Conservation (phyloP, 2,888 invertebrate species). For the Lymantria monacha region DNA sequence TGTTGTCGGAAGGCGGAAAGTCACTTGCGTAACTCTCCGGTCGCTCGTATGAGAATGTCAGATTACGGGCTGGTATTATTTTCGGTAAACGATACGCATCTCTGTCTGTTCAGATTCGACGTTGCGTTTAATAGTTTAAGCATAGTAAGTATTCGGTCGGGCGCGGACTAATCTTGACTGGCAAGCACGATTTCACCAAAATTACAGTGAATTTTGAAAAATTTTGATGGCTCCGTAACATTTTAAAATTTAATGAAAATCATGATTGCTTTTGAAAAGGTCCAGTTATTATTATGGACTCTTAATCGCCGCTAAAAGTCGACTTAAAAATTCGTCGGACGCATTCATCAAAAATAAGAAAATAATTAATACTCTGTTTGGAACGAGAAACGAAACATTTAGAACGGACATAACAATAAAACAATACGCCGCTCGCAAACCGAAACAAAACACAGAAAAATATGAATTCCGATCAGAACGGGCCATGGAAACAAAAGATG, state of each 20-base stretch:
- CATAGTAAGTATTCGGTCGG: constrained; percentile 53
- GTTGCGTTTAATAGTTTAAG: constrained; percentile 72
- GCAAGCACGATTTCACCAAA: constrained; percentile 53
- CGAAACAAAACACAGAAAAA: constrained; percentile 82
- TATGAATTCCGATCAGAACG: constrained; percentile 80
- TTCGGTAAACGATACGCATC: constrained; percentile 76
- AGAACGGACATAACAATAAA: constrained; percentile 74
- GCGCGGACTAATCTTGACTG: constrained; percentile 63
- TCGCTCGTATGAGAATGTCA: constrained; percentile 63
- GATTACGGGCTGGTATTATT: constrained; percentile 72
- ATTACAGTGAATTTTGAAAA: constrained; percentile 40
- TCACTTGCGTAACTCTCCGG: constrained; percentile 60
- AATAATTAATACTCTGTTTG: constrained; percentile 77
- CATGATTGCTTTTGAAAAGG: constrained; percentile 60
- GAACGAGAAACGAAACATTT: constrained; percentile 66
- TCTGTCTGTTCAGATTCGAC: constrained; percentile 63
- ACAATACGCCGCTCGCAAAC: constrained; percentile 72
- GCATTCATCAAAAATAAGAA: constrained; percentile 78
- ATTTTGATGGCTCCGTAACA: constrained; percentile 17
- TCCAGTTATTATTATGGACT: constrained; percentile 54
- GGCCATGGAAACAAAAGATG: constrained; percentile 79
- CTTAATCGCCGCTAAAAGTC: constrained; percentile 53
- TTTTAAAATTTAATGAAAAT: constrained; percentile 54
- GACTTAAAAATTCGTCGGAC: constrained; percentile 57
- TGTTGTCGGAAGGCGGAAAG: constrained; percentile 65